Evolutionary conservation across 1,140 invertebrate genomes (phyloP), one percentile per base, ranked within the genome.

Genomic region (Nymphalis io): DNA sequence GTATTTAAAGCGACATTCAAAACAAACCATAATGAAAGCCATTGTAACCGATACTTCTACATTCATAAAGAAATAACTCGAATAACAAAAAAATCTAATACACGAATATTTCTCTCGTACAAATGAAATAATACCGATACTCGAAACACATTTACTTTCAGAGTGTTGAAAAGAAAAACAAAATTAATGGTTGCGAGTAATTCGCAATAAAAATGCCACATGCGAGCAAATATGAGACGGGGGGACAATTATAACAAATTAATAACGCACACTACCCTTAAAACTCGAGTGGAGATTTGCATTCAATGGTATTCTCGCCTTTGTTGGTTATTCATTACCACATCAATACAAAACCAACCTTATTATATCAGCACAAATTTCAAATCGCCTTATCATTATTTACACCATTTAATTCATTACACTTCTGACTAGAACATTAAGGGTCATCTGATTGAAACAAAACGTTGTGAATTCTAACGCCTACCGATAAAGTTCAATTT

Each of bases 131-230:
- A 86, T 84, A 80, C 73, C 70, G 70, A 63, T 80, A 85, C 87
- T 89, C 80, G 82, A 86, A 83, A 82, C 80, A 87, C 69, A 71
- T 71, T 66, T 44, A 64, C 85, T 86, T 84, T 84, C 69, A 61
- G 77, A 80, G 68, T 69, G 65, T 73, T 76, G 78, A 86, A 89
- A 87, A 84, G 84, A 87, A 87, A 87, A 91, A 87, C 87, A 90
- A 88, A 89, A 91, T 91, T 91, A 91, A 91, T 91, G 89, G 89
- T 91, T 83, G 84, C 82, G 77, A 86, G 84, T 90, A 91, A 91
- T 91, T 88, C 83, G 89, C 84, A 91, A 91, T 91, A 91, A 91
- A 91, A 91, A 91, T 91, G 87, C 88, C 89, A 87, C 89, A 91
- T 89, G 87, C 88, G 87, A 85, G 76, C 85, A 80, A 87, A 88